These are phyloP conservation scores for Tridacna crocea DNA, from an alignment of 2,888 invertebrate genomes.

Conservation along the genomic window DNA sequence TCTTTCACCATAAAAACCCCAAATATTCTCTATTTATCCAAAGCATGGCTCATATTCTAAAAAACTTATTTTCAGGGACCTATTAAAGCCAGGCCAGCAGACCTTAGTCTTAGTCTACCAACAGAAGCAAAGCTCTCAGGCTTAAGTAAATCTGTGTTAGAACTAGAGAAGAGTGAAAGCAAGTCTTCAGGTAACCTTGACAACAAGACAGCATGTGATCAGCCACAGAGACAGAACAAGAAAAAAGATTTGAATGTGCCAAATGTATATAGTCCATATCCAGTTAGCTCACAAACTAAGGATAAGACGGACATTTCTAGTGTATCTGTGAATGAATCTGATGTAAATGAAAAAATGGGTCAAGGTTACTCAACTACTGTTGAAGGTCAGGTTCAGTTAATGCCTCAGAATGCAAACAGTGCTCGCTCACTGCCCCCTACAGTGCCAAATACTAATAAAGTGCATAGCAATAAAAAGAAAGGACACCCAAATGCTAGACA, in stretches of 20 bases:
- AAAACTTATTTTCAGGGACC: background rate
- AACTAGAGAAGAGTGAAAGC: background rate
- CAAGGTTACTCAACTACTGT: constrained; percentile 21
- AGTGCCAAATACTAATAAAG: constrained; percentile 38
- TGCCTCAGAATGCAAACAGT: constrained; percentile 28
- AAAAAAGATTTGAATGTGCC: constrained; percentile 20
- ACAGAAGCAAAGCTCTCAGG: background rate
- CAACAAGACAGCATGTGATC: background rate
- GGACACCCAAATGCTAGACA: constrained; percentile 6
- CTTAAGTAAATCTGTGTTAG: constrained; percentile 7
- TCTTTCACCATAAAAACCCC: too few relatives aligned
- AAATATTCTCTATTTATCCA: too few relatives aligned
- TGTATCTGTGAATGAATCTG: background rate
- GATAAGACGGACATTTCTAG: background rate
- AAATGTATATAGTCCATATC: constrained; percentile 16
- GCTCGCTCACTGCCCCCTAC: constrained; percentile 47
- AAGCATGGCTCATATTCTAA: too few relatives aligned
- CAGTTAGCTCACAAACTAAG: constrained; percentile 3
- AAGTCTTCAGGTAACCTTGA: constrained; percentile 14
- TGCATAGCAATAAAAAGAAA: constrained; percentile 24
- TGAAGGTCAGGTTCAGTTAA: constrained; percentile 21
- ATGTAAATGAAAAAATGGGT: constrained; percentile 6
- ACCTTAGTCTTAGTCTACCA: constrained; percentile 12
- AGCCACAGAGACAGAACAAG: constrained; percentile 11
- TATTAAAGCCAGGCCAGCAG: constrained; percentile 15